These are phyloP conservation scores for Ondatra zibethicus DNA, from an alignment of 2,113 vertebrate species.

Conservation along the genomic window DNA sequence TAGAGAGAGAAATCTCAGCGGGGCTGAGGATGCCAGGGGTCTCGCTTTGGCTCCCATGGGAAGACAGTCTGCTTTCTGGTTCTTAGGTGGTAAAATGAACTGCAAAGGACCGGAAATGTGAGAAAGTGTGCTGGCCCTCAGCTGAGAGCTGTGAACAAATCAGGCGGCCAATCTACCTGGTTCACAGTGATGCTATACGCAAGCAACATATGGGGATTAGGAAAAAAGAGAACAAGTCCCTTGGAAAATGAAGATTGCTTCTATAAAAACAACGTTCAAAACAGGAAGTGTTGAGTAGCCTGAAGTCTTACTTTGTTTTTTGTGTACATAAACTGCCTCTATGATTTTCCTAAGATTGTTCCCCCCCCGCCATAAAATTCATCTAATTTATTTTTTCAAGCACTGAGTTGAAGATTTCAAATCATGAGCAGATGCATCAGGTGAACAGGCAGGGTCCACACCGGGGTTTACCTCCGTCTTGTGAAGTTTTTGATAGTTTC, in stretches of 20 bases:
- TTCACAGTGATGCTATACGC: background rate
- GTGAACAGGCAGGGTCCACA: background rate
- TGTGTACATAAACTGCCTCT: background rate
- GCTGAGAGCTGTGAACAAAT: background rate
- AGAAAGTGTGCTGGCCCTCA: background rate
- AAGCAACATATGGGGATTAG: background rate
- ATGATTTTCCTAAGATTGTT: background rate
- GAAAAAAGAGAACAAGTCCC: background rate
- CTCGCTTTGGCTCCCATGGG: background rate
- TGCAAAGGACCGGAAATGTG: background rate
- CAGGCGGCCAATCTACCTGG: rapidly evolving
- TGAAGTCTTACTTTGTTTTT: background rate
- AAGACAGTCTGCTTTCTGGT: background rate
- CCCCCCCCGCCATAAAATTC: background rate
- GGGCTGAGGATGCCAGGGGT: background rate
- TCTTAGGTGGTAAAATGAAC: rapidly evolving
- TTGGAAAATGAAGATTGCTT: background rate
- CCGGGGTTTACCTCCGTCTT: conserved; percentile 91
- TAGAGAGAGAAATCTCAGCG: too few species aligned
- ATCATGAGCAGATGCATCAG: background rate
- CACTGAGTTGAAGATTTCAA: background rate
- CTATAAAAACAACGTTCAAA: background rate
- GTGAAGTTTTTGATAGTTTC: conserved; percentile 95
- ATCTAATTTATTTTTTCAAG: background rate
- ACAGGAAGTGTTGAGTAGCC: background rate